phyloP scores from a whole-genome alignment of 2,113 vertebrate species.

The Dendrocopos noguchii region DNA sequence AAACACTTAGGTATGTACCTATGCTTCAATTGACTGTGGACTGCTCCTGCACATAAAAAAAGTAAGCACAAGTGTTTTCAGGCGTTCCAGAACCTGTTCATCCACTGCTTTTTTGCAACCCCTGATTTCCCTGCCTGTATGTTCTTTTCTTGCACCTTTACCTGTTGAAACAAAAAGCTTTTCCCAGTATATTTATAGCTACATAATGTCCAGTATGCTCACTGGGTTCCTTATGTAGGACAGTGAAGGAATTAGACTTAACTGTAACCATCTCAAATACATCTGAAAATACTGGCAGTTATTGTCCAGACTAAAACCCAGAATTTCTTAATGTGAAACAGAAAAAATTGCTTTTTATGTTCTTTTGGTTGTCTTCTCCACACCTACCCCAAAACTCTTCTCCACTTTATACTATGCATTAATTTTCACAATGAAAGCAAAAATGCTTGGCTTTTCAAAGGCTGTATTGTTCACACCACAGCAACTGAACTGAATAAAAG shows the following conservation, averaged over 20 bases:
- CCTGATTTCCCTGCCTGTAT: neutral
- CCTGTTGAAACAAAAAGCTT: neutral
- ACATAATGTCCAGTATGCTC: neutral
- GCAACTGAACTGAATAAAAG: neutral
- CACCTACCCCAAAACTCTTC: neutral
- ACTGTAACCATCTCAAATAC: neutral
- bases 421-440: neutral
- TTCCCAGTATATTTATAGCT: neutral
- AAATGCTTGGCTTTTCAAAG: neutral
- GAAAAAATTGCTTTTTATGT: neutral
- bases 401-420: neutral
- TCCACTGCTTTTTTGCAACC: neutral
- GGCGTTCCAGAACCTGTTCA: neutral
- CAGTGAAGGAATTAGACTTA: neutral
- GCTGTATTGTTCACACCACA: neutral
- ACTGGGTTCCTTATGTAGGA: neutral
- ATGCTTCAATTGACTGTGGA: neutral
- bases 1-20: neutral
- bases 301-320: neutral
- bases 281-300: neutral
- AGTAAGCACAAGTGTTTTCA: neutral
- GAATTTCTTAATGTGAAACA: neutral
- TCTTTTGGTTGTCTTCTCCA: neutral
- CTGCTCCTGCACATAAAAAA: neutral
- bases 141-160: neutral